Evolutionary conservation across 2,113 vertebrate species (phyloP).

Genomic region (zebrafish (Danio rerio)): DNA sequence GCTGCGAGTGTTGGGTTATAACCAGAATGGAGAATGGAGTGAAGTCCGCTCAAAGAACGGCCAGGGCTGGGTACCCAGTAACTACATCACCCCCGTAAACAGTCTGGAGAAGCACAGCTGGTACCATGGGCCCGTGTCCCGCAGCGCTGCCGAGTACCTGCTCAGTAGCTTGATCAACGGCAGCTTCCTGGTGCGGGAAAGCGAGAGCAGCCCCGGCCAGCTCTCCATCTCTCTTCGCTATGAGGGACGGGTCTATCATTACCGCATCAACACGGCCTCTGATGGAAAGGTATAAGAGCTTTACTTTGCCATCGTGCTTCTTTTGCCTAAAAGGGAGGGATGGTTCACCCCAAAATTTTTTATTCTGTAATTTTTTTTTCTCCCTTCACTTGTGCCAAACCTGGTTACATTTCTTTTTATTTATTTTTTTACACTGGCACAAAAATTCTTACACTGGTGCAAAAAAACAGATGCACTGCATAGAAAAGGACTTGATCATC

Average conservation of each 20-base stretch:
- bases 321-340: no score
- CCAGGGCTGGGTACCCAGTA: conserved; percentile 98
- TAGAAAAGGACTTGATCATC: no score
- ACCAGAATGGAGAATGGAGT: conserved; percentile 98
- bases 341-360: no score
- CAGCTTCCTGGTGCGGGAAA: conserved; percentile 96
- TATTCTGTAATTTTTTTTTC: no score
- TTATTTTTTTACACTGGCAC: no score
- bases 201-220: conserved; percentile 98
- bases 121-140: conserved; percentile 98
- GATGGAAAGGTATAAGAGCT: conserved; percentile 86
- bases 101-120: conserved; percentile 98
- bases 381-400: no score
- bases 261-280: conserved; percentile 94
- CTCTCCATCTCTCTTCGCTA: conserved; percentile 97
- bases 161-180: conserved; percentile 97
- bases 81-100: conserved; percentile 99
- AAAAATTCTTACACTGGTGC: no score
- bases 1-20: conserved; percentile 95
- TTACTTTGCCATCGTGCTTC: not conserved
- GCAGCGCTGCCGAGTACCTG: conserved; percentile 95
- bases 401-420: no score
- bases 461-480: no score
- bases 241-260: conserved; percentile 98
- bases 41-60: conserved; percentile 98